Evolutionary conservation across 2,888 invertebrate genomes (phyloP).

Genomic region (Microlaimidae sp.): DNA sequence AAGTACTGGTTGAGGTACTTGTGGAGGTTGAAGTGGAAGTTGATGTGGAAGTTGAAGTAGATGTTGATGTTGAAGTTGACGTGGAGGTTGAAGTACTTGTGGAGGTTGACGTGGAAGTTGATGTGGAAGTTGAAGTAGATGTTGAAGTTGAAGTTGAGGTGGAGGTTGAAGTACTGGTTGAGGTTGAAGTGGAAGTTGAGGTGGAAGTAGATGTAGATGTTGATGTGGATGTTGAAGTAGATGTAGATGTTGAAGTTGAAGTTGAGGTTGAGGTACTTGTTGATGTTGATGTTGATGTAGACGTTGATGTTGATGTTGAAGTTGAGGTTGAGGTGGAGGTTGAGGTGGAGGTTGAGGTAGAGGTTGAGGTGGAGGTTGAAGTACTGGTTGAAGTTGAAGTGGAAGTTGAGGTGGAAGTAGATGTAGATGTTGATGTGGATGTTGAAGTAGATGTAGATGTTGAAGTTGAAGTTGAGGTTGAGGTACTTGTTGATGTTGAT

Average conservation of each 20-base stretch:
- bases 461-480: background rate
- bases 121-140: too few species aligned
- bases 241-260: constrained; percentile 4
- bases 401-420: background rate
- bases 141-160: too few species aligned
- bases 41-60: background rate
- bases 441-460: background rate
- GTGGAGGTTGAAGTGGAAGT: background rate
- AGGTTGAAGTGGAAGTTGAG: background rate
- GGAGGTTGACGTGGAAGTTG: too few species aligned
- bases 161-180: too few species aligned
- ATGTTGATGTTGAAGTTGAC: background rate
- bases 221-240: constrained; percentile 2
- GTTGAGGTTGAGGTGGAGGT: too few species aligned
- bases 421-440: background rate
- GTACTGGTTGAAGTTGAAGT: constrained; percentile 1
- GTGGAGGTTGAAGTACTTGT: background rate
- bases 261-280: too few species aligned
- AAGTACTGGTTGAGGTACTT: background rate
- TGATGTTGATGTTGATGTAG: too few species aligned
- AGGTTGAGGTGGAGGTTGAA: background rate
- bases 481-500: background rate
- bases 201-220: background rate
- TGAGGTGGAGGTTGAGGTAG: too few species aligned
- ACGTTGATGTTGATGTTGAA: too few species aligned